A percentile compares a stretch with the other conserved stretches of the same genome.
phyloP scores from a whole-genome alignment of 2,888 invertebrate species.

The Drosophila limbata region DNA sequence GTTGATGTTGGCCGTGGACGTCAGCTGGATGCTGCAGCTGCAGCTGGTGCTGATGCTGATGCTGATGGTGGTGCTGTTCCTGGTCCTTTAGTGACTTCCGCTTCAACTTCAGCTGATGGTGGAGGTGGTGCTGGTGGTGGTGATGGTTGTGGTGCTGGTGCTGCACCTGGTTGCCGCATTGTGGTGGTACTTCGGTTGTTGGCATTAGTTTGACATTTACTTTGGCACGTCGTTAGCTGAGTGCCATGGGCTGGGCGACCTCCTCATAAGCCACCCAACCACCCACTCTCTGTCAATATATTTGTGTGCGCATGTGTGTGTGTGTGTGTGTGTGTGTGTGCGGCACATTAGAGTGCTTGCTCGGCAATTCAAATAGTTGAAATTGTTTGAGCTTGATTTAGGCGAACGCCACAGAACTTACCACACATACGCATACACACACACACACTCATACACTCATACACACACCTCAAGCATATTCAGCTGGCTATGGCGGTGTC shows the following conservation, averaged over 20 bases:
- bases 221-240: constrained; percentile 78
- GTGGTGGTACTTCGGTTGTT: constrained; percentile 60
- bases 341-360: constrained; percentile 62
- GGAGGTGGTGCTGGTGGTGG: background rate
- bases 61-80: background rate
- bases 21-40: background rate
- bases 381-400: constrained; percentile 79
- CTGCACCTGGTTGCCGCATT: constrained; percentile 50
- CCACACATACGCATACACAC: constrained; percentile 20
- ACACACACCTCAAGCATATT: constrained; percentile 32
- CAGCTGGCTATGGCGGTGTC: constrained; percentile 52
- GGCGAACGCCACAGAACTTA: constrained; percentile 55
- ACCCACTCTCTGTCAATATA: constrained; percentile 4
- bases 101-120: constrained; percentile 3
- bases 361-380: constrained; percentile 77
- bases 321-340: constrained; percentile 19
- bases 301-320: constrained; percentile 4
- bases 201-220: constrained; percentile 81
- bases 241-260: constrained; percentile 53
- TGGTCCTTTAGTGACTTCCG: constrained; percentile 22
- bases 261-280: constrained; percentile 1
- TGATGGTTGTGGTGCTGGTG: constrained; percentile 2
- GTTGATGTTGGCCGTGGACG: constrained; percentile 62
- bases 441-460: constrained; percentile 1
- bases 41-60: background rate